Conservation (phyloP, 1,140 invertebrate genomes). For the Mercenaria mercenaria region DNA sequence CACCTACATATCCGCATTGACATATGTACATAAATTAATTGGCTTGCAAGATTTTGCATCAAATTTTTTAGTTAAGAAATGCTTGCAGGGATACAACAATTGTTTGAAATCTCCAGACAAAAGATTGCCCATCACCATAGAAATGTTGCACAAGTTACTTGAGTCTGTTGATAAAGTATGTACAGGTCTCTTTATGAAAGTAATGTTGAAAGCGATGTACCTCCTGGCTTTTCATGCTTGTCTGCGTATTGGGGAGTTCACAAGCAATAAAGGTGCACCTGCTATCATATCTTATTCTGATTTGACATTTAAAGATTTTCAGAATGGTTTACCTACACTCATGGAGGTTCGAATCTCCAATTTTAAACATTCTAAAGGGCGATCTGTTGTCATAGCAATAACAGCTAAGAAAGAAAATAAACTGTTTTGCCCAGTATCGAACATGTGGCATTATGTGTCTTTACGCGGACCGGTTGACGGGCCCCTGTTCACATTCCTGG, state of each 20-base stretch:
- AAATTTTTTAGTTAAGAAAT: constrained; percentile 25
- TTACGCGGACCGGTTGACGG: not conserved
- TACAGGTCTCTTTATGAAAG: not conserved
- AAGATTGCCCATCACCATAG: not conserved
- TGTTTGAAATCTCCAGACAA: not conserved
- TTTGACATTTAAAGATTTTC: not conserved
- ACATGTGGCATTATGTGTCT: not conserved
- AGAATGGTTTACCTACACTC: not conserved
- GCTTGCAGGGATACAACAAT: not conserved
- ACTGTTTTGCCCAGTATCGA: not conserved
- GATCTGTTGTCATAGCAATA: not conserved
- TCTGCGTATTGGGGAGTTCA: not conserved
- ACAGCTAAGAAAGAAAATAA: not conserved
- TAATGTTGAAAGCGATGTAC: not conserved
- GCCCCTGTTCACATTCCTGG: not conserved
- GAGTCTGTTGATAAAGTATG: not conserved
- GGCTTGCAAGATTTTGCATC: not conserved
- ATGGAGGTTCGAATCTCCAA: not conserved
- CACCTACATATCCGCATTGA: constrained; percentile 17
- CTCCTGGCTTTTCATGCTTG: not conserved
- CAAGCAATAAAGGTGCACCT: not conserved
- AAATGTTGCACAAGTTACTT: not conserved
- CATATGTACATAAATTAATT: not conserved
- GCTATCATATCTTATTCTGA: not conserved
- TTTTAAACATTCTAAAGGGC: not conserved